Evolutionary conservation across 1,140 invertebrate species (phyloP).

Genomic region (Drosophila eugracilis): DNA sequence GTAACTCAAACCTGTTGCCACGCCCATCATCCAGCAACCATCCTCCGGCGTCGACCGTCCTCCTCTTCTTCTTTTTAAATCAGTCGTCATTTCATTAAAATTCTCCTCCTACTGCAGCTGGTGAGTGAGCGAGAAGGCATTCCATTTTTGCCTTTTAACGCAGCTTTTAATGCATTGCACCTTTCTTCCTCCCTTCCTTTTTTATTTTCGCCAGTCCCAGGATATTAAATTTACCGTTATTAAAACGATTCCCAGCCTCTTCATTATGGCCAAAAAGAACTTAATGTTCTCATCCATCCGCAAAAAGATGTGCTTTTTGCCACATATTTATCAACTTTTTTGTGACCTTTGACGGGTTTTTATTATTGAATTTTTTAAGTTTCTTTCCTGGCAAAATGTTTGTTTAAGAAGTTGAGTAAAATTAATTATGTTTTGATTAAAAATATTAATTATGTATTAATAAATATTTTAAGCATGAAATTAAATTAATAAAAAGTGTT

Average conservation of each 20-base stretch:
- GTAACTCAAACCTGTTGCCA: slow-evolving; percentile 62
- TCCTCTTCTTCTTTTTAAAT: no score
- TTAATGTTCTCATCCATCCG: not conserved
- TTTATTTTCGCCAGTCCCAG: not conserved
- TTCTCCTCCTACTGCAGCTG: slow-evolving; percentile 20
- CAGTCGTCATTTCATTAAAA: slow-evolving; percentile 54
- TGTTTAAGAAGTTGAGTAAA: not conserved
- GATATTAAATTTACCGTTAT: slow-evolving; percentile 50
- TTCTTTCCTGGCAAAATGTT: no score
- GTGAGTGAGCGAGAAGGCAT: not conserved
- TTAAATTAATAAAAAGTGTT: no score
- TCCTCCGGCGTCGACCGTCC: not conserved
- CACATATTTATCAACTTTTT: not conserved
- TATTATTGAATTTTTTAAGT: not conserved
- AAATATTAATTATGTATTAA: no score
- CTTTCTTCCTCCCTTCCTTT: no score
- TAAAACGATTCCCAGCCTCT: slow-evolving; percentile 34
- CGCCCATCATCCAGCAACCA: slow-evolving; percentile 19
- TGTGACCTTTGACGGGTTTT: not conserved
- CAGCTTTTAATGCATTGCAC: slow-evolving; percentile 22
- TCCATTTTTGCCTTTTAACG: slow-evolving; percentile 22
- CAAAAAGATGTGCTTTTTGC: not conserved
- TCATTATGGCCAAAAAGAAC: slow-evolving; percentile 4
- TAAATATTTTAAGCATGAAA: no score
- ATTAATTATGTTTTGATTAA: no score